A percentile compares a stretch with the other conserved stretches of the same genome.
phyloP scores from a whole-genome alignment of 2,888 invertebrate genomes.

The Tachina grossa region DNA sequence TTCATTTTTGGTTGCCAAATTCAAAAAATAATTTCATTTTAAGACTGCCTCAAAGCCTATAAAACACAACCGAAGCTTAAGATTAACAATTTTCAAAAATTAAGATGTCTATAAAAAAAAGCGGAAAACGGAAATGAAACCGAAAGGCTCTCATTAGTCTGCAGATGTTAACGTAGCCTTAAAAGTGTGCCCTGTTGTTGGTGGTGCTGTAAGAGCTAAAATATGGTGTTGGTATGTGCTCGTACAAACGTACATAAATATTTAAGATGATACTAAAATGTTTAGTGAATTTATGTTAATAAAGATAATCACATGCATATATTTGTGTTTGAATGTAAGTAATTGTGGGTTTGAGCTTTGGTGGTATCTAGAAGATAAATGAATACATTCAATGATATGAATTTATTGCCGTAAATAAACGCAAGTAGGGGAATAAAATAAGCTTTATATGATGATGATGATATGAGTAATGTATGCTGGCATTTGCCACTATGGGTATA shows the following conservation, averaged over 20 bases:
- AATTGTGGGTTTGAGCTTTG: background rate
- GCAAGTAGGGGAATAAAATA: conserved; percentile 36
- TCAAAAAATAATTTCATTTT: conserved; percentile 60
- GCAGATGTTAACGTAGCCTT: conserved; percentile 57
- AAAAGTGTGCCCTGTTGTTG: conserved; percentile 9
- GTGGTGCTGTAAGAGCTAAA: conserved; percentile 4
- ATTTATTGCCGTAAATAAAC: conserved; percentile 54
- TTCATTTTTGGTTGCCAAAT: conserved; percentile 37
- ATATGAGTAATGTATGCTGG: too few relatives aligned
- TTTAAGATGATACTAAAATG: conserved; percentile 14
- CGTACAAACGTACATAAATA: background rate
- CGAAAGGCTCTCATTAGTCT: conserved; percentile 32
- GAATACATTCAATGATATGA: conserved; percentile 59
- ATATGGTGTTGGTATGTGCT: background rate
- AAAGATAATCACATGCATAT: conserved; percentile 19
- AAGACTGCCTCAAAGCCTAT: conserved; percentile 58
- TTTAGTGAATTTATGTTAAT: conserved; percentile 39
- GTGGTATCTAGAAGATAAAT: conserved; percentile 51
- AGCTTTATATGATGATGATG: background rate
- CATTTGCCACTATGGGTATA: background rate
- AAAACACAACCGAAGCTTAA: conserved; percentile 33
- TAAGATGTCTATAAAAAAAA: conserved; percentile 30
- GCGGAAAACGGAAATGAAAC: conserved; percentile 2
- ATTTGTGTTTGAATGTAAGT: background rate
- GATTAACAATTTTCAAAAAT: conserved; percentile 39